Evolutionary conservation across 2,888 invertebrate species (phyloP), one percentile per base, ranked within the genome.

Genomic region (Meloe dianella): DNA sequence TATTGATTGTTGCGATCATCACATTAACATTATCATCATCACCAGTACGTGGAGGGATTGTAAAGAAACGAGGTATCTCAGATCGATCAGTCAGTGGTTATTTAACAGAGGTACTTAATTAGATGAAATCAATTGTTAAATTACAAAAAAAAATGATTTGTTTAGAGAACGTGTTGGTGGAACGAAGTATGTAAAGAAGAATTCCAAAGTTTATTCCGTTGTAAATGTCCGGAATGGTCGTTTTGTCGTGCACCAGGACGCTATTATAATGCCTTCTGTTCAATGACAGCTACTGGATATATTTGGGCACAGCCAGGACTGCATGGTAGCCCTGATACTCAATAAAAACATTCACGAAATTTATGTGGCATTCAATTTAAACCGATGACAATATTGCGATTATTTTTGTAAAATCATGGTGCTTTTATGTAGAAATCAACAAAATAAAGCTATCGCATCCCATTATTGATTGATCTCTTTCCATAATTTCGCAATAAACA

Each of bases 121-220:
- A n/a, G 14, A 9, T 29, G 3, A 58, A 58, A 32, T 68, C 51
- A 27, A 57, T 54, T 69, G 70, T 38, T 24, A 10, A 64, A 62
- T 67, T 60, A 3, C 32, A 10, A 51, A 30, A n/a, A n/a, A n/a
- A n/a, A n/a, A n/a, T n/a, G n/a, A n/a, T 85, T 14, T 29, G 75
- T 86, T 60, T 82, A 95, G 95, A 89, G 95, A 81, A 94, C 93
- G 61, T 95, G 95, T 83, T 95, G 94, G 94, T 95, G 94, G 93
- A 95, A 95, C 83, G 95, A 96, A 86, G 90, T 94, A 20, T 96
- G 95, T 85, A 95, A 96, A 81, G 94, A 95, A 81, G 95, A 95
- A 83, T 95, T 95, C 80, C 94, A 94, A 84, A 91, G 88, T 73
- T 87, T 92, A 74, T 95, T 95, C 83, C 89, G 93, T 68, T 96